Evolutionary conservation across 2,888 invertebrate species (phyloP).

Genomic region (Plebejus argus): DNA sequence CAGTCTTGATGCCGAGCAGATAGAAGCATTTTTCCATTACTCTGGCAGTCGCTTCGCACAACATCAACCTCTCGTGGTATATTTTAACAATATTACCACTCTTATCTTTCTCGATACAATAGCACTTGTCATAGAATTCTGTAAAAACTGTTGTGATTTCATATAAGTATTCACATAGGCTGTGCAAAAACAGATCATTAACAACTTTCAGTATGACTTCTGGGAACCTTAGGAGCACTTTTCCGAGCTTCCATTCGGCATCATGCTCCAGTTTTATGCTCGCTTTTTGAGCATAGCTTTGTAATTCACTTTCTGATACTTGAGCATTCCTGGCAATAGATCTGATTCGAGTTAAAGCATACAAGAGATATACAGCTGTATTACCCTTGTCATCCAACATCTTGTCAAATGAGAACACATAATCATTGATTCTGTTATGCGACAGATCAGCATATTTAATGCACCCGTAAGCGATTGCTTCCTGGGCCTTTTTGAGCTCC

Average conservation of each 20-base stretch:
- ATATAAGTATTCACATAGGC: constrained; percentile 96
- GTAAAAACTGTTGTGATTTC: constrained; percentile 95
- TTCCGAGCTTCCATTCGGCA: constrained; percentile 96
- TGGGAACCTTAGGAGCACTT: constrained; percentile 91
- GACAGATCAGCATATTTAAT: constrained; percentile 99
- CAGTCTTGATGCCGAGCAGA: constrained; percentile 95
- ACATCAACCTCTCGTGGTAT: constrained; percentile 91
- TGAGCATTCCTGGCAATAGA: constrained; percentile 92
- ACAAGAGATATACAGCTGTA: constrained; percentile 98
- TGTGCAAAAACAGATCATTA: constrained; percentile 91
- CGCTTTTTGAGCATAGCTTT: constrained; percentile 80
- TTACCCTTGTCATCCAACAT: constrained; percentile 99
- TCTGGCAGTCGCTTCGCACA: constrained; percentile 95
- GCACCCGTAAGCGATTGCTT: constrained; percentile 98
- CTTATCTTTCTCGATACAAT: constrained; percentile 96
- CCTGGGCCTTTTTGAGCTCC: constrained; percentile 91
- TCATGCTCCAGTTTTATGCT: constrained; percentile 89
- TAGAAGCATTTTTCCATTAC: constrained; percentile 93
- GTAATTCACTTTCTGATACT: constrained; percentile 82
- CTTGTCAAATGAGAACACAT: constrained; percentile 98
- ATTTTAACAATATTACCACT: constrained; percentile 90
- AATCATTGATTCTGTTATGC: constrained; percentile 95
- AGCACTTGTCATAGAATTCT: constrained; percentile 98
- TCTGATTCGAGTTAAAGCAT: constrained; percentile 96
- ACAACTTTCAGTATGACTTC: constrained; percentile 92